Base-by-base conservation (phyloP, 1,140 invertebrate species). In the Leptonema lineaticorne region DNA sequence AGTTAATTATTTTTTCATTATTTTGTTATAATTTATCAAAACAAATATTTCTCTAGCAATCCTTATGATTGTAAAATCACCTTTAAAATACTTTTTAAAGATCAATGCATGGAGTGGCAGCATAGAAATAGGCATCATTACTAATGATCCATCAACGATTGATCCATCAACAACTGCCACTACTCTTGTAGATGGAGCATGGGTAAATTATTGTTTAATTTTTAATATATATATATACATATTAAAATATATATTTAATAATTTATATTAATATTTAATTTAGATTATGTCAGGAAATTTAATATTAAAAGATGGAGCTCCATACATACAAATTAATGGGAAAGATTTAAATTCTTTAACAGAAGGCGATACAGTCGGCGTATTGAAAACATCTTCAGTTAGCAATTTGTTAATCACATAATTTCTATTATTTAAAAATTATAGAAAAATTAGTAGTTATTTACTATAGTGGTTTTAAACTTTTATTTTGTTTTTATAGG, bases 281-380 rank as follows among this genome's bases (percentile, higher is more conserved):
- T 16, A 45, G 37, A 45, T 64, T 11, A 28, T 50, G 26, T 37
- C 62, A 2, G 46, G 27, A 2, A 33, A 64, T 30, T 30, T 64
- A 3, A 64, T 64, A 24, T 50, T 33, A 30, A 64, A 41, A 50
- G 50, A 64, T 64, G 45, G 45, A 50, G 29, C 62, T 4, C 45
- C 62, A 22, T 50, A 41, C 27, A 64, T 64, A 2, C 62, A 64
- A n/a, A 29, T 64, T 20, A 29, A 22, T 83, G 94, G 93, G 3
- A 86, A 85, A 58, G 89, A 94, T 82, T 82, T 97, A 50, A 92
- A 94, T 70, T 88, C 88, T 69, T 83, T 97, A 45, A 87, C 86
- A 46, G 93, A 96, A 83, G 92, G 93, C 41, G 92, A 95, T 76
- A 87, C 88, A 64, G 85, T 95, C 48, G 93, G 92, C 50, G 88